Conservation (phyloP, 1,140 invertebrate species). For the Drosophila nebulosa region DNA sequence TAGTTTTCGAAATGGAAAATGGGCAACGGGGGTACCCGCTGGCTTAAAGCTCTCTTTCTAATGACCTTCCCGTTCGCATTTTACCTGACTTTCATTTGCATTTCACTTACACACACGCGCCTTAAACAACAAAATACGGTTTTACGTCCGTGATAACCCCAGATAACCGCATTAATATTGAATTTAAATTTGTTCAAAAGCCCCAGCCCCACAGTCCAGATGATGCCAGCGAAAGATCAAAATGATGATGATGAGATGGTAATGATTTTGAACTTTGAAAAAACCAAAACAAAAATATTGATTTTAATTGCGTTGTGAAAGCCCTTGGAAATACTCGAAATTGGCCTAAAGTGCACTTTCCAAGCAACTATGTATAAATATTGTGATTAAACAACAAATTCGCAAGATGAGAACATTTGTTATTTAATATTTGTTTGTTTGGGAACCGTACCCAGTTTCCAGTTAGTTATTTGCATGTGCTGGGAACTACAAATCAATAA, state of each 20-base stretch:
- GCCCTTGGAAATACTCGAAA: conserved; percentile 14
- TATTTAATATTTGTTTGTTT: conserved; percentile 26
- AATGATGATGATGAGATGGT: conserved; percentile 29
- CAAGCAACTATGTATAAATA: not conserved
- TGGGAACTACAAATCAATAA: not conserved
- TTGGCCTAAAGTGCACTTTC: not conserved
- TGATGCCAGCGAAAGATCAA: not conserved
- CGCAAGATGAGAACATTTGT: conserved; percentile 5
- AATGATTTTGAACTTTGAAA: conserved; percentile 39
- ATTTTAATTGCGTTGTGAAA: conserved; percentile 42
- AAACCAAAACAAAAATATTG: conserved; percentile 17
- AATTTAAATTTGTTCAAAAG: conserved; percentile 48
- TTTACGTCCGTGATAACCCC: conserved; percentile 46
- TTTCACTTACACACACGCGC: conserved; percentile 32
- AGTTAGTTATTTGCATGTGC: not conserved
- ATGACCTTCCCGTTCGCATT: conserved; percentile 60
- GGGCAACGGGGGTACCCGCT: not conserved
- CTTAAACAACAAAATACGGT: conserved; percentile 13
- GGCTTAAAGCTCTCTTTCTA: not conserved
- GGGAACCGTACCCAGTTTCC: not conserved
- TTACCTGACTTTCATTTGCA: conserved; percentile 66
- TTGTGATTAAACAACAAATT: conserved; percentile 23
- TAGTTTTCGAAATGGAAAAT: not conserved
- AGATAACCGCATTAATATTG: conserved; percentile 51
- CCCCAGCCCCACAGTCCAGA: conserved; percentile 32